Evolutionary conservation across 2,113 vertebrate genomes (phyloP).

Genomic region (Oreotrochilus melanogaster): DNA sequence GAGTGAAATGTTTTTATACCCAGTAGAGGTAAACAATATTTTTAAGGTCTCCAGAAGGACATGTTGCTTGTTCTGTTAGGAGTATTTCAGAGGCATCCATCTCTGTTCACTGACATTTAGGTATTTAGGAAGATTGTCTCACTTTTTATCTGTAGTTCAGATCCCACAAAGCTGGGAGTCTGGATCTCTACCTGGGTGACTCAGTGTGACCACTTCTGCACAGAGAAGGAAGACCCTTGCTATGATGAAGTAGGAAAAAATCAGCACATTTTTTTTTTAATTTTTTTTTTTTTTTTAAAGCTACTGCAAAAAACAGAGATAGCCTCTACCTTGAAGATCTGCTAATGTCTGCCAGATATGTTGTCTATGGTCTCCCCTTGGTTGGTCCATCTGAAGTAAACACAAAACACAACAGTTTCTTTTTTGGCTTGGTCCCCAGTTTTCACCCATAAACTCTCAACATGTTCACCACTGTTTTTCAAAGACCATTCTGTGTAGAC

Average conservation of each 20-base stretch:
- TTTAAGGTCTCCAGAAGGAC: not conserved
- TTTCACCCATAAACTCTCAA: no score
- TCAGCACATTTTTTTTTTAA: no score
- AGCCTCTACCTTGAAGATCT: not conserved
- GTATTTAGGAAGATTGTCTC: not conserved
- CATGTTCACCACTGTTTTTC: not conserved
- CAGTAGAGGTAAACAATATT: not conserved
- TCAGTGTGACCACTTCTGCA: not conserved
- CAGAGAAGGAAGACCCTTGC: not conserved
- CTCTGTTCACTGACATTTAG: not conserved
- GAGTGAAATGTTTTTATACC: not conserved
- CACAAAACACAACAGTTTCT: not conserved
- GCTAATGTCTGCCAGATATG: not conserved
- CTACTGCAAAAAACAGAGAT: not conserved
- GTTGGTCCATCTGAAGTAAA: not conserved
- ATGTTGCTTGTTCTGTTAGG: not conserved
- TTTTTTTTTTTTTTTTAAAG: no score
- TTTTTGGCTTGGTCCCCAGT: not conserved
- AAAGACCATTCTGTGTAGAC: not conserved
- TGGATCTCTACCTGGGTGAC: not conserved
- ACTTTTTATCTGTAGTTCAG: not conserved
- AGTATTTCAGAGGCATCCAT: not conserved
- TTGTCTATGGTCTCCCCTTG: rapidly evolving
- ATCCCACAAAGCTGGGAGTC: not conserved
- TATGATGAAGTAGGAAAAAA: not conserved